Evolutionary conservation across 1,140 invertebrate genomes (phyloP).

Genomic region (Philaenus spumarius): DNA sequence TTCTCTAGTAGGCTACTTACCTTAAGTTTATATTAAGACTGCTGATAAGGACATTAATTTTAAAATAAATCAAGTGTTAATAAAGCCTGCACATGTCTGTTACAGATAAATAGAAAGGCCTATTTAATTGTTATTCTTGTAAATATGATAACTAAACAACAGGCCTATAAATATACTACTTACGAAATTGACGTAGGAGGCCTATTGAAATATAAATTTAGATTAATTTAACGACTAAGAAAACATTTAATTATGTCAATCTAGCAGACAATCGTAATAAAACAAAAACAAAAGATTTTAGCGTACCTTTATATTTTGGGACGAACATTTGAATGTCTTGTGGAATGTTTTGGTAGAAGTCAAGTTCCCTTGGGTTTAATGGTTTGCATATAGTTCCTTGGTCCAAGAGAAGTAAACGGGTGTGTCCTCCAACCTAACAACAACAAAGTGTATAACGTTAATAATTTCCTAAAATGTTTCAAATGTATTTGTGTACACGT

Average conservation of each 20-base stretch:
- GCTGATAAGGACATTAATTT: too few relatives aligned
- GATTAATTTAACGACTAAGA: too few relatives aligned
- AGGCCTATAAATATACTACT: too few relatives aligned
- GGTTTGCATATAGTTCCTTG: conserved; percentile 91
- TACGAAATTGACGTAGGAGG: too few relatives aligned
- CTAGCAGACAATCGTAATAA: neutral
- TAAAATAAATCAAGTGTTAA: too few relatives aligned
- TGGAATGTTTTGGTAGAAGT: conserved; percentile 92
- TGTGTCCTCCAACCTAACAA: conserved; percentile 77
- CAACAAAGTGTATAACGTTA: neutral
- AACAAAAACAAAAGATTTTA: conserved; percentile 14
- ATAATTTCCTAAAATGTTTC: neutral
- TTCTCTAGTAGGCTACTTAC: too few relatives aligned
- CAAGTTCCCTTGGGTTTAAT: conserved; percentile 79
- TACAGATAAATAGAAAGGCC: too few relatives aligned
- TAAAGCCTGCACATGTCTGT: too few relatives aligned
- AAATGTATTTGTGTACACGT: neutral
- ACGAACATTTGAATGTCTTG: conserved; percentile 84
- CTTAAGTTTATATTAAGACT: too few relatives aligned
- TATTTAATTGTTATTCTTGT: neutral
- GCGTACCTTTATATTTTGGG: conserved; percentile 85
- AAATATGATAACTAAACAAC: too few relatives aligned
- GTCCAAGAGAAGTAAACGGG: conserved; percentile 79
- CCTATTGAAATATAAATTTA: too few relatives aligned
- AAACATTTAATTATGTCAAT: too few relatives aligned